phyloP scores from a whole-genome alignment of 2,113 vertebrate genomes.

The Toxotes chatareus region DNA sequence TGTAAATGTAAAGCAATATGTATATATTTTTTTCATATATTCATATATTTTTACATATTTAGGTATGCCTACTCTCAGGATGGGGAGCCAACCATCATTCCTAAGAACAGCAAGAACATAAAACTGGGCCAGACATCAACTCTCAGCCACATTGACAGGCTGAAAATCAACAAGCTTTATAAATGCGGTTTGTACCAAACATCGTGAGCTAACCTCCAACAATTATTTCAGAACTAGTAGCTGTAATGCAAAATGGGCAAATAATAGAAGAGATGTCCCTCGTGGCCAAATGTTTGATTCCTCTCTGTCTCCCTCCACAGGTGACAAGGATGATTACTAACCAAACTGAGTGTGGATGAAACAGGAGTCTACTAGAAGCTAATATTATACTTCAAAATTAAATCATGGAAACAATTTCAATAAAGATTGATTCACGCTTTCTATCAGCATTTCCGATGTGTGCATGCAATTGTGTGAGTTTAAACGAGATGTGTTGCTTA shows the following conservation, averaged over 20 bases:
- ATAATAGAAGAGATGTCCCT: background rate
- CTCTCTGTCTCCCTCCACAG: conserved; percentile 56
- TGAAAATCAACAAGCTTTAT: conserved; percentile 86
- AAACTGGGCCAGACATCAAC: conserved; percentile 76
- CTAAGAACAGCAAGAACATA: conserved; percentile 73
- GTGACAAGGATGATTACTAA: conserved; percentile 56
- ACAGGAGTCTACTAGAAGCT: conserved; percentile 19
- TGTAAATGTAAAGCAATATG: too few relatives aligned
- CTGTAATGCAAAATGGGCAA: background rate
- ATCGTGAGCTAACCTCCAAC: background rate
- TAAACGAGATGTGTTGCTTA: background rate
- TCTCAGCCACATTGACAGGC: conserved; percentile 80
- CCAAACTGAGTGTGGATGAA: conserved; percentile 7
- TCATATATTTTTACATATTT: conserved; percentile 28
- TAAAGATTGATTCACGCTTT: conserved; percentile 66
- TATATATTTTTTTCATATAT: too few relatives aligned
- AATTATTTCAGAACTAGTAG: background rate
- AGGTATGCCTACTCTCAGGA: conserved; percentile 84
- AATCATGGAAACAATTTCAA: conserved; percentile 49
- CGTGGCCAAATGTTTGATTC: background rate
- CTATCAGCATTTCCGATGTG: conserved; percentile 40
- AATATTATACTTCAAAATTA: conserved; percentile 5
- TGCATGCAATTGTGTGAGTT: conserved; percentile 25
- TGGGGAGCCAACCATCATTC: conserved; percentile 81
- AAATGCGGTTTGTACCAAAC: conserved; percentile 74